A percentile compares a stretch with the other conserved stretches of the same genome.
phyloP scores from a whole-genome alignment of 1,140 invertebrate species.

The Achatina immaculata region DNA sequence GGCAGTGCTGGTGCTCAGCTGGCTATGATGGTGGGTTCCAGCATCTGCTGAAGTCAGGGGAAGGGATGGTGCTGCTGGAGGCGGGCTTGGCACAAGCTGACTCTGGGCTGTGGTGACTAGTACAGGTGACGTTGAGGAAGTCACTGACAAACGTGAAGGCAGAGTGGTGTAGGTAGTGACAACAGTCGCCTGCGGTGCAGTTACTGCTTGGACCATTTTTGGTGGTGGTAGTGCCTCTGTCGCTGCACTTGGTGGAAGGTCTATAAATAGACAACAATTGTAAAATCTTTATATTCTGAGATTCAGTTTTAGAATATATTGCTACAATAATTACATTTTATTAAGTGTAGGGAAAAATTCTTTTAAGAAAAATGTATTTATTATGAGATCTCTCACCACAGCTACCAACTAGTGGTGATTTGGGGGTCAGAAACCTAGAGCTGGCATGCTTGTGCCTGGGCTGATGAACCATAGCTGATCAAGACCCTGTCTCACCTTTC shows the following conservation, averaged over 20 bases:
- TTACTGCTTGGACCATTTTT: slow-evolving; percentile 69
- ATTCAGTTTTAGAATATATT: no score
- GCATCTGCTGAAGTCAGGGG: background rate
- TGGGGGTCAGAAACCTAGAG: no score
- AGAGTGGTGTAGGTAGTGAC: no score
- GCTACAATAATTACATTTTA: no score
- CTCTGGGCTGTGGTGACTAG: slow-evolving; percentile 13
- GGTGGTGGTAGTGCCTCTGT: slow-evolving; percentile 80
- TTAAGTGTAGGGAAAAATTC: no score
- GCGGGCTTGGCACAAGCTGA: background rate
- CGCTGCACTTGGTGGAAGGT: slow-evolving; percentile 88
- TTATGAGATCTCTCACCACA: no score
- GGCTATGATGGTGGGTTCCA: background rate
- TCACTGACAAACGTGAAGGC: background rate
- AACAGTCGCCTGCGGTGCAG: slow-evolving; percentile 33
- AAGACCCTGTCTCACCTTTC: no score
- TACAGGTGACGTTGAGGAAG: slow-evolving; percentile 37
- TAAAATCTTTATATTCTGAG: no score
- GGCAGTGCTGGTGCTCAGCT: slow-evolving; percentile 11
- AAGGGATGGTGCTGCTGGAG: background rate
- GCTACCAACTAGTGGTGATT: no score
- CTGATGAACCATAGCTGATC: no score
- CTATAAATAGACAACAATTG: slow-evolving; percentile 73
- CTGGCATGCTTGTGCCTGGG: no score
- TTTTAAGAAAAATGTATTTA: no score